A percentile compares a stretch with the other conserved stretches of the same genome.
Conservation (phyloP, 2,888 invertebrate genomes). For the Amitus sp. region DNA sequence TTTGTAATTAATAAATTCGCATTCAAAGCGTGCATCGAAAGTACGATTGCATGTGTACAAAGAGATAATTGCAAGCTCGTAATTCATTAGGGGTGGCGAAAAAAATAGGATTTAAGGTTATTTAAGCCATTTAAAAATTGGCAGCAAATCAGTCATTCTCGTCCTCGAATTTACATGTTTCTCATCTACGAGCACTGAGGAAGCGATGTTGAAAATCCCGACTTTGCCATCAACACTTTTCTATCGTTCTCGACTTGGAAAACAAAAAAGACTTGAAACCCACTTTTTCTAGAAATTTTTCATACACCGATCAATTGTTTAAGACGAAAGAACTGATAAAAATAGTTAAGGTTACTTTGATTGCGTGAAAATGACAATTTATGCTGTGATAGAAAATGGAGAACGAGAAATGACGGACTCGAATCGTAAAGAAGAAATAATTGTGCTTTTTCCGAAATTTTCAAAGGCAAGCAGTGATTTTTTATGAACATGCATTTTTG, state of each 20-base stretch:
- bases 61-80: conserved; percentile 15
- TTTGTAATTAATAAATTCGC: too few relatives aligned
- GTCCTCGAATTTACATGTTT: conserved; percentile 34
- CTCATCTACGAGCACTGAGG: conserved; percentile 15
- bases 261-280: too few relatives aligned
- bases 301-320: neutral
- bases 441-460: conserved; percentile 2
- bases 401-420: neutral
- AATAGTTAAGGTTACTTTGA: neutral
- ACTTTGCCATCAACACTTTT: neutral
- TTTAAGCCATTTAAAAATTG: conserved; percentile 39
- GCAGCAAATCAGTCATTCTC: conserved; percentile 60
- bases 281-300: conserved; percentile 1
- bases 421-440: neutral
- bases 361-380: conserved; percentile 17
- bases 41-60: conserved; percentile 4
- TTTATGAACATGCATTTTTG: too few relatives aligned
- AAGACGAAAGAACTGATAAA: neutral
- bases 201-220: conserved; percentile 11
- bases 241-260: neutral
- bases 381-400: conserved; percentile 31
- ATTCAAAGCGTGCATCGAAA: neutral
- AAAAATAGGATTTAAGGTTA: conserved; percentile 31
- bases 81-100: too few relatives aligned
- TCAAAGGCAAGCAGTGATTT: neutral